Base-by-base conservation (phyloP, 2,113 vertebrate species). In the Sinocyclocheilus grahami region DNA sequence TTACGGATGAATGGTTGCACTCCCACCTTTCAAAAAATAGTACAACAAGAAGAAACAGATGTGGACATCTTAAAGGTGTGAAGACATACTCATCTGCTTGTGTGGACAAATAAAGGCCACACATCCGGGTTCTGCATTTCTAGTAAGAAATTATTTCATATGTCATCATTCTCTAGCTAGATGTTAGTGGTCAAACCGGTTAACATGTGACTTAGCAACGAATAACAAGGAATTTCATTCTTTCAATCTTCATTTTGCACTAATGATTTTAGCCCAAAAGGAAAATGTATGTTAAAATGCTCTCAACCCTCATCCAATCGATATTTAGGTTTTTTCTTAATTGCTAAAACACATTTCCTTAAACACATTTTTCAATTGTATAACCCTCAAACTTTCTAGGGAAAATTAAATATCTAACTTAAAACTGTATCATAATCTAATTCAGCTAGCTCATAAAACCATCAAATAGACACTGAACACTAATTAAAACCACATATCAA, bases 1-100 rank as follows among this genome's bases (percentile, higher is more conserved):
- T 94, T 90, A 94, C 93, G 88, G 89, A 94, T 93, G 92, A 92
- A 85, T 84, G 65, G 79, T 20, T 20, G 86, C 88, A 85, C 77
- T 86, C 78, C 79, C 10, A 67, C 16, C 42, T 82, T 53, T 82
- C 16, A 51, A 51, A 46, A 65, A 51, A 46, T 1, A 72, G 18
- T 58, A 33, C 30, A 33, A 58, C 76, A 62, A 62, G 30, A 79
- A 3, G 3, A 62, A 6, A 79, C 33, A 39, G 7, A 63, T 16
- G 12, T 14, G 58, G 22, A 80, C 78, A 80, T 24, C 37, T 24
- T n/a, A 62, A 62, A 63, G 22, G 58, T 63, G 58, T 62, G 12
- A 80, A 62, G 22, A 62, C 30, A 62, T 3, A 10, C 9, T 3
- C 24, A 42, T 20, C 9, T 13, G 18, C 77, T 39, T 63, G 33